phyloP scores from a whole-genome alignment of 1,140 invertebrate genomes.

The Apolygus lucorum region DNA sequence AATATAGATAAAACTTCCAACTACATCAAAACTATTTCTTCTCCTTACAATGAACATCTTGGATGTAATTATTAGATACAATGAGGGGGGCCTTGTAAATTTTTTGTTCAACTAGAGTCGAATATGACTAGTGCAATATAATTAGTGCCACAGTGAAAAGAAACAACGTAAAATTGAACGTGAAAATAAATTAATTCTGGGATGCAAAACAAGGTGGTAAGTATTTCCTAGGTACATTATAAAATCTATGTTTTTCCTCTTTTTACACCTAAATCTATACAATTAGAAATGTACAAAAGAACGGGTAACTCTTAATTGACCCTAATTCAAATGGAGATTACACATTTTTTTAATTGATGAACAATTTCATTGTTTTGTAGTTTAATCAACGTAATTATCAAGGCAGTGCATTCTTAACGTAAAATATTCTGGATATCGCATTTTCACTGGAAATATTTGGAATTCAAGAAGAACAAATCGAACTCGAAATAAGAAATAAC shows the following conservation, averaged over 20 bases:
- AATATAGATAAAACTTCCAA: constrained; percentile 9
- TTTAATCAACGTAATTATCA: no score
- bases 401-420: constrained; percentile 19
- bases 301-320: constrained; percentile 26
- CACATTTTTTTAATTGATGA: neutral
- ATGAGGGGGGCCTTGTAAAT: neutral
- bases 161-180: neutral
- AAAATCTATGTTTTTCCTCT: no score
- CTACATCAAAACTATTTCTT: constrained; percentile 6
- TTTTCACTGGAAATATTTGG: no score
- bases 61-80: neutral
- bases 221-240: no score
- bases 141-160: constrained; percentile 14
- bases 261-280: no score
- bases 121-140: constrained; percentile 1
- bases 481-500: no score
- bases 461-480: no score
- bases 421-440: no score
- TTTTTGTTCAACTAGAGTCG: neutral
- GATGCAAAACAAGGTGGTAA: no score
- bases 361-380: no score
- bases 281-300: constrained; percentile 20
- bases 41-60: neutral
- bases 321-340: constrained; percentile 11
- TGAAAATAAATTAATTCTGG: constrained; percentile 15